These are phyloP conservation scores for Globia sparganii DNA, from an alignment of 2,888 invertebrate genomes.

Conservation along the genomic window DNA sequence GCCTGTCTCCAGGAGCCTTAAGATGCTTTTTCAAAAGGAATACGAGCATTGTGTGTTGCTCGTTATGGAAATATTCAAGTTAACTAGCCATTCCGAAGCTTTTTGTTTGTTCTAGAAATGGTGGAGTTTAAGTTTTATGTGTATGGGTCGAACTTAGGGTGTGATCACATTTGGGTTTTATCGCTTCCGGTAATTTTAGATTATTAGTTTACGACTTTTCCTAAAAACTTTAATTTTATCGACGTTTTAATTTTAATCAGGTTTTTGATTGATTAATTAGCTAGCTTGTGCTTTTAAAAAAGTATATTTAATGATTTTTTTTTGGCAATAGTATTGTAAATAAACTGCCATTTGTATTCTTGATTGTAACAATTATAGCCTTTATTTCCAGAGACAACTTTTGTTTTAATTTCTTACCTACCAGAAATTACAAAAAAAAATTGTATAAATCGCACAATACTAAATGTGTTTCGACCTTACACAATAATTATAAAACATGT, in stretches of 20 bases:
- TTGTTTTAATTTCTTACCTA: too few species aligned
- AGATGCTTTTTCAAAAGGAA: constrained; percentile 35
- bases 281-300: background rate
- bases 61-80: constrained; percentile 52
- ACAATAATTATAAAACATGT: background rate
- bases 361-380: background rate
- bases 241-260: background rate
- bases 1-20: background rate
- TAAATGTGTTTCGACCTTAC: background rate
- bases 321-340: background rate
- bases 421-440: too few species aligned
- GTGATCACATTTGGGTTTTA: background rate
- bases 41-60: constrained; percentile 32
- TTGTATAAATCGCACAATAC: background rate
- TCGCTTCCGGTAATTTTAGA: constrained; percentile 12
- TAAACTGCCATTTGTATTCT: background rate
- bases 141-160: constrained; percentile 14
- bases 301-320: background rate
- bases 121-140: constrained; percentile 8
- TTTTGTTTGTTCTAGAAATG: constrained; percentile 24
- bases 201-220: background rate
- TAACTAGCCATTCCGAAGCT: constrained; percentile 43
- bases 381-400: too few species aligned
- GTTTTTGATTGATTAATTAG: too few species aligned
- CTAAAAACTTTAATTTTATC: background rate